A percentile compares a stretch with the other conserved stretches of the same genome.
These are phyloP conservation scores for Vollenhovia emeryi DNA, from an alignment of 1,140 invertebrate species.

Conservation along the genomic window DNA sequence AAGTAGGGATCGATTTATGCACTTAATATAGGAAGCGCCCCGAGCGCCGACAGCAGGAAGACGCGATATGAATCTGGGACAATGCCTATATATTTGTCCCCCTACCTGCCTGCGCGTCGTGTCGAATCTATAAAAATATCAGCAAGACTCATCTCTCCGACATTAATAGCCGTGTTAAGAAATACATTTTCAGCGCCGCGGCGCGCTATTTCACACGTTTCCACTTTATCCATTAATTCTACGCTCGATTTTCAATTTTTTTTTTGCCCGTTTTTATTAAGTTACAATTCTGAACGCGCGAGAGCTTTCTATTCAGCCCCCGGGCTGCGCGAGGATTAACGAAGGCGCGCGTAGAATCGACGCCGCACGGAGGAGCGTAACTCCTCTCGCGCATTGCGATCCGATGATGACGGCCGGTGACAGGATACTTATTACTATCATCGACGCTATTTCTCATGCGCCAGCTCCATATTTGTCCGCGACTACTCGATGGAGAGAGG, in stretches of 20 bases:
- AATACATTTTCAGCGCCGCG: not conserved
- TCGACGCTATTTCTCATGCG: constrained; percentile 29
- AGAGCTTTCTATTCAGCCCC: not conserved
- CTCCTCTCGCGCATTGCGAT: constrained; percentile 11
- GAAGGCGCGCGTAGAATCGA: not conserved
- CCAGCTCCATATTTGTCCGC: constrained; percentile 36
- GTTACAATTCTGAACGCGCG: not conserved
- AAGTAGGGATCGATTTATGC: constrained; percentile 20
- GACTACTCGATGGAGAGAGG: not conserved
- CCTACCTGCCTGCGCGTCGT: too few species aligned
- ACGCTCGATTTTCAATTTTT: not conserved
- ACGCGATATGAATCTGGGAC: constrained; percentile 11
- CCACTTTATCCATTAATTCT: not conserved
- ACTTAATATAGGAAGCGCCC: not conserved
- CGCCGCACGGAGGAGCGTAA: not conserved
- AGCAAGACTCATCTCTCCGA: not conserved
- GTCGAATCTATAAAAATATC: constrained; percentile 1
- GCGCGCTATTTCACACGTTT: not conserved
- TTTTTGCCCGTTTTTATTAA: not conserved
- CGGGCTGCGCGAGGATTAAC: not conserved
- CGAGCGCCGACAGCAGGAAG: not conserved
- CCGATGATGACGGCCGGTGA: constrained; percentile 21
- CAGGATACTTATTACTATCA: constrained; percentile 27
- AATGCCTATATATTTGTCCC: not conserved
- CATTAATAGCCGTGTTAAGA: not conserved